Conservation (phyloP, 2,888 invertebrate genomes). For the Amphimallon solstitiale region DNA sequence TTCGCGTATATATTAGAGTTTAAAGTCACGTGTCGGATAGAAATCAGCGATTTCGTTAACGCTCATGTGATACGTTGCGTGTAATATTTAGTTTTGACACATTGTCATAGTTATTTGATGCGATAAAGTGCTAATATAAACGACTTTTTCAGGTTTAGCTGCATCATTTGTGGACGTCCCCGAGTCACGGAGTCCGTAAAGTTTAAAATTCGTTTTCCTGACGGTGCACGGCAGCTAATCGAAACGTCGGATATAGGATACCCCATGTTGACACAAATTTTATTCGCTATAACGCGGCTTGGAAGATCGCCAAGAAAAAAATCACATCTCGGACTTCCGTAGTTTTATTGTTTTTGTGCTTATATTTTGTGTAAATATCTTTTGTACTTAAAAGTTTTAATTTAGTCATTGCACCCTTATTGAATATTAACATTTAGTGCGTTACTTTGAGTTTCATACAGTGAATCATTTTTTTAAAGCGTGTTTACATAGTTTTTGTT, state of each 20-base stretch:
- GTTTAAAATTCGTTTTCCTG: constrained; percentile 35
- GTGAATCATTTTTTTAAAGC: background rate
- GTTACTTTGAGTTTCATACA: background rate
- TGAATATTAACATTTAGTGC: background rate
- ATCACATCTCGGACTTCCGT: constrained; percentile 41
- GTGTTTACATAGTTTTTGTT: constrained; percentile 17
- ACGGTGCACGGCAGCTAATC: constrained; percentile 40
- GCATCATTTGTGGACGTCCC: constrained; percentile 24
- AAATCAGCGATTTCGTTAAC: constrained; percentile 35
- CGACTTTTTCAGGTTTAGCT: constrained; percentile 34
- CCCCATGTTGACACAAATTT: constrained; percentile 62
- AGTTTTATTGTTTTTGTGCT: constrained; percentile 5
- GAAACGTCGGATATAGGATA: constrained; percentile 59
- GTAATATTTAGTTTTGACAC: constrained; percentile 36
- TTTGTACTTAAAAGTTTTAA: background rate
- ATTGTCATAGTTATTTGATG: constrained; percentile 26
- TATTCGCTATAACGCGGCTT: constrained; percentile 61
- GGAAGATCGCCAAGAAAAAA: constrained; percentile 63
- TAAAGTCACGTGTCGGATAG: constrained; percentile 31
- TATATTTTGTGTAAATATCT: constrained; percentile 22
- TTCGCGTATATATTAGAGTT: constrained; percentile 6
- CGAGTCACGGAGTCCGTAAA: constrained; percentile 34
- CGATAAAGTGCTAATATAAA: constrained; percentile 34
- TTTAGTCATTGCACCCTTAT: constrained; percentile 6
- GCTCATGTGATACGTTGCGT: constrained; percentile 35